Conservation (phyloP, 2,888 invertebrate species). For the Agapostemon virescens region DNA sequence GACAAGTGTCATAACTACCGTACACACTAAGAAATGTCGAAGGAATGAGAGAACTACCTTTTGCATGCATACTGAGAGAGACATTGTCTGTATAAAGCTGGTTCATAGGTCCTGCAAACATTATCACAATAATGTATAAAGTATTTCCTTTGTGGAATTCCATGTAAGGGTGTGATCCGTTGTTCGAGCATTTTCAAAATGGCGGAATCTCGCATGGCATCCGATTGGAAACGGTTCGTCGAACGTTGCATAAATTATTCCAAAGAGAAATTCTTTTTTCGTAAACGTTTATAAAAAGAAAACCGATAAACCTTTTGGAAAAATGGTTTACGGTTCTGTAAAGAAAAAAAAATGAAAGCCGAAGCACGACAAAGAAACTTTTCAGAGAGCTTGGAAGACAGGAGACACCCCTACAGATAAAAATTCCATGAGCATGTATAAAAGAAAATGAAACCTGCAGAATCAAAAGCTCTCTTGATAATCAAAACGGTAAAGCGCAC, state of each 20-base stretch:
- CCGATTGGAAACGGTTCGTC: no score
- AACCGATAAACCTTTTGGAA: not conserved
- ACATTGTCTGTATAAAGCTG: constrained; percentile 73
- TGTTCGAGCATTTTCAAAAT: not conserved
- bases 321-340: not conserved
- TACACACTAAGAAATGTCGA: constrained; percentile 60
- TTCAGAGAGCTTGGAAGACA: not conserved
- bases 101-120: constrained; percentile 73
- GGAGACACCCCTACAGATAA: constrained; percentile 54
- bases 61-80: constrained; percentile 73
- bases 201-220: no score
- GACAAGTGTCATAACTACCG: constrained; percentile 37
- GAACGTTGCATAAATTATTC: no score
- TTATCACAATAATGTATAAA: constrained; percentile 61
- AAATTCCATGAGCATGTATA: constrained; percentile 51
- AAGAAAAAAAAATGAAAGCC: not conserved
- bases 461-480: constrained; percentile 27
- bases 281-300: not conserved
- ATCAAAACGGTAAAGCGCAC: not conserved
- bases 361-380: no score
- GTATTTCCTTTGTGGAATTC: constrained; percentile 51
- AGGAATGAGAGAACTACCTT: constrained; percentile 71
- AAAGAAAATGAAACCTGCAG: constrained; percentile 22
- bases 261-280: no score
- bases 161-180: constrained; percentile 53